Evolutionary conservation across 2,797 vertebrate species (phyloP), one percentile per base, ranked within the genome.

Genomic region (Catamblyrhynchus diadema): DNA sequence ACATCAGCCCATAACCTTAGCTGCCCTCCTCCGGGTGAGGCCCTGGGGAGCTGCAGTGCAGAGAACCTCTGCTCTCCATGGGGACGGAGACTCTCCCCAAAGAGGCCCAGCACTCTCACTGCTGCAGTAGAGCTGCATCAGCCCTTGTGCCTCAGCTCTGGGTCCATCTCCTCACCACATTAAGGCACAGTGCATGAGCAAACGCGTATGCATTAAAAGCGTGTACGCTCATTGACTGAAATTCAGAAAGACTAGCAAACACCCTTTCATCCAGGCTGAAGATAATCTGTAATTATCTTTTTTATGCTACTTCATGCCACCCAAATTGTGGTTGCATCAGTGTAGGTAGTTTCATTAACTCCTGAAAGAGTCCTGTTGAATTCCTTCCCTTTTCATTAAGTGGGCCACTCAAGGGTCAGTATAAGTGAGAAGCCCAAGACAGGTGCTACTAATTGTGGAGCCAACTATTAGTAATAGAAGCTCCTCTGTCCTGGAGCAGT

Each of bases 311-410:
- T 69, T 61, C 56, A 18, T 53, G 66, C 54, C 84, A 86, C 86
- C 42, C 90, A 94, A 91, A 84, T n/a, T 90, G 75, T 79, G 61
- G 62, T 81, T 77, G 50, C 57, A 74, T 89, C 45, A 79, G 14
- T 65, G 54, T 86, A 74, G 67, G 81, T 84, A 92, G 70, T 92
- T 97, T 97, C 82, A 95, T 97, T 96, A 97, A 86, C 72, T 96
- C 47, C 44, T 77, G 73, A 69, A 83, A 94, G 37, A 90, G 79
- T 62, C 50, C 57, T 65, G 30, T 41, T 78, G 88, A 94, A 90
- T 93, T 85, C 78, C 73, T 89, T 88, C 53, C 87, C 65, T 75
- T 81, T 79, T 88, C 82, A 93, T 96, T 93, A 88, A 90, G 57
- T 78, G 61, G 81, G 88, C 81, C 86, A 80, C 60, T 61, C 81